Percentiles rank a stretch among this genome's conserved stretches.
Evolutionary conservation across 2,797 vertebrate genomes (phyloP).

Genomic region (Lacerta bilineata): DNA sequence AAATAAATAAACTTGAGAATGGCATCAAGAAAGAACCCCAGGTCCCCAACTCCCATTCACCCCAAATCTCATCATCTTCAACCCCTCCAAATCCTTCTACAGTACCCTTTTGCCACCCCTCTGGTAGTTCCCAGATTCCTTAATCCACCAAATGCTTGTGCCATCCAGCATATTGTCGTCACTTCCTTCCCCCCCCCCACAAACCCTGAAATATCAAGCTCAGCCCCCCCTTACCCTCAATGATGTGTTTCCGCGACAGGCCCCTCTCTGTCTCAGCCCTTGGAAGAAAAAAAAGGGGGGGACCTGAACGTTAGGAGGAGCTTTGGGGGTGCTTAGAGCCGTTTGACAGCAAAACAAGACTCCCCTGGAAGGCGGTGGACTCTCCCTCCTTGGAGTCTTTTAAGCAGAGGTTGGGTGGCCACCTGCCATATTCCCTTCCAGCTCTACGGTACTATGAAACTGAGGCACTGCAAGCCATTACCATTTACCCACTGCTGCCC

Average conservation of each 20-base stretch:
- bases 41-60: not conserved
- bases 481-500: too few relatives aligned
- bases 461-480: too few relatives aligned
- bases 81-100: not conserved
- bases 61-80: not conserved
- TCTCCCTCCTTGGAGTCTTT: too few relatives aligned
- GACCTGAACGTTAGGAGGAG: too few relatives aligned
- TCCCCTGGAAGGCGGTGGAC: too few relatives aligned
- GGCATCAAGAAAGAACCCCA: not conserved
- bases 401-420: too few relatives aligned
- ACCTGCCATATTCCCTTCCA: too few relatives aligned
- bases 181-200: not conserved
- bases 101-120: not conserved
- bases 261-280: slow-evolving; percentile 93
- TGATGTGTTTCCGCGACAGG: slow-evolving; percentile 93
- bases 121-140: not conserved
- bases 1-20: not conserved
- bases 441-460: too few relatives aligned
- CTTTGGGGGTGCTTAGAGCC: too few relatives aligned
- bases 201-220: too few relatives aligned
- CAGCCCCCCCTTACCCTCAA: slow-evolving; percentile 85
- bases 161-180: too few relatives aligned
- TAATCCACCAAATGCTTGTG: not conserved
- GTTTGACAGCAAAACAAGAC: too few relatives aligned
- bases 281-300: slow-evolving; percentile 11